phyloP scores from a whole-genome alignment of 1,140 invertebrate species.

The Bathynomus jamesi region DNA sequence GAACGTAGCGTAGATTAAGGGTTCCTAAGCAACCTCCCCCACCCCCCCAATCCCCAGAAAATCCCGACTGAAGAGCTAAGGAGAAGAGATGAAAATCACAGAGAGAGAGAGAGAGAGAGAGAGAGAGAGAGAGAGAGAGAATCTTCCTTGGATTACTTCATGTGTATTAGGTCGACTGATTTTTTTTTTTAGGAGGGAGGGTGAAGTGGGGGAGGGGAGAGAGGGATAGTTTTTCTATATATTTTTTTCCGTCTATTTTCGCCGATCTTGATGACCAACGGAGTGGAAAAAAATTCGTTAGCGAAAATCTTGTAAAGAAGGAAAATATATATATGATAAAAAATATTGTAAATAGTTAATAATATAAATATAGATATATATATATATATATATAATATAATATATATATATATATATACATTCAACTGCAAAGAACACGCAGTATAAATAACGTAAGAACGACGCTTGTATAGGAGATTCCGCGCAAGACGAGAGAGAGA shows the following conservation, averaged over 20 bases:
- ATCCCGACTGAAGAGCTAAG: too few relatives aligned
- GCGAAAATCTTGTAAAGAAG: background rate
- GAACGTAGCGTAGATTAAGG: background rate
- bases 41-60: too few relatives aligned
- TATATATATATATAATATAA: background rate
- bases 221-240: background rate
- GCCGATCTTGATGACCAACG: background rate
- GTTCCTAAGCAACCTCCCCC: too few relatives aligned
- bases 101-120: background rate
- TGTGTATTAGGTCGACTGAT: too few relatives aligned
- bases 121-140: background rate
- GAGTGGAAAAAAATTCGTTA: background rate
- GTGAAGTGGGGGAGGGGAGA: background rate
- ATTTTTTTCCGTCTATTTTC: background rate
- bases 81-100: too few relatives aligned
- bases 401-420: background rate
- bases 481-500: too few relatives aligned
- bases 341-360: too few relatives aligned
- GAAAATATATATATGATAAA: background rate
- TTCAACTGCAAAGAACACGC: too few relatives aligned
- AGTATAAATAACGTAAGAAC: too few relatives aligned
- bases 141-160: too few relatives aligned
- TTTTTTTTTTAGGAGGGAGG: background rate
- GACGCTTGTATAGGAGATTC: too few relatives aligned
- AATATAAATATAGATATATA: background rate